Percentiles rank a stretch among this genome's conserved stretches.
These are phyloP conservation scores for Aphrophora alni DNA, from an alignment of 2,888 invertebrate genomes.

Conservation along the genomic window DNA sequence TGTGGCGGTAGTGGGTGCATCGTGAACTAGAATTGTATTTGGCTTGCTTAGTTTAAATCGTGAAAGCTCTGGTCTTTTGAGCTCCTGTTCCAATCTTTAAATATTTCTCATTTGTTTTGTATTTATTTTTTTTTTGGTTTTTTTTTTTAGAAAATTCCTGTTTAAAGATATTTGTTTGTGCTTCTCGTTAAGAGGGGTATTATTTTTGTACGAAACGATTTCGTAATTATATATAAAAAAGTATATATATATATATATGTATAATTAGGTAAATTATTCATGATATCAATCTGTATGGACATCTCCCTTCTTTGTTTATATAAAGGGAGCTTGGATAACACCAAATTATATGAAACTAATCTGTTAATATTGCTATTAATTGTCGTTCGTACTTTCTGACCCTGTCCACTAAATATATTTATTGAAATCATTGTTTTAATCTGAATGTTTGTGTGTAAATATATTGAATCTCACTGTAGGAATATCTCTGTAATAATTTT, in stretches of 20 bases:
- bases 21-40: not conserved
- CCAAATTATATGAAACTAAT: not conserved
- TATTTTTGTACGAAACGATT: constrained; percentile 2
- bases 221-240: not conserved
- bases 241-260: not conserved
- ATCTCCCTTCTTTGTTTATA: not conserved
- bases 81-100: constrained; percentile 1
- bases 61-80: not conserved
- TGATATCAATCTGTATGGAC: not conserved
- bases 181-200: not conserved
- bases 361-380: not conserved
- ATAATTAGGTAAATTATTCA: not conserved
- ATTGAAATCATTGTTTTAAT: constrained; percentile 33
- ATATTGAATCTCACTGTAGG: constrained; percentile 16
- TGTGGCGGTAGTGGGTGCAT: not conserved
- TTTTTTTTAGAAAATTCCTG: not conserved
- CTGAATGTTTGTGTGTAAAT: constrained; percentile 36
- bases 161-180: constrained; percentile 5
- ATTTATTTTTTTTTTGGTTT: not conserved
- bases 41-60: not conserved
- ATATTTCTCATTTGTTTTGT: not conserved
- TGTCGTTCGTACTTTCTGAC: not conserved
- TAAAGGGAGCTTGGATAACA: not conserved
- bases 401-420: constrained; percentile 20
- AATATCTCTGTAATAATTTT: constrained; percentile 32